Evolutionary conservation across 2,113 vertebrate genomes (phyloP).

Genomic region (Ascaphus truei): DNA sequence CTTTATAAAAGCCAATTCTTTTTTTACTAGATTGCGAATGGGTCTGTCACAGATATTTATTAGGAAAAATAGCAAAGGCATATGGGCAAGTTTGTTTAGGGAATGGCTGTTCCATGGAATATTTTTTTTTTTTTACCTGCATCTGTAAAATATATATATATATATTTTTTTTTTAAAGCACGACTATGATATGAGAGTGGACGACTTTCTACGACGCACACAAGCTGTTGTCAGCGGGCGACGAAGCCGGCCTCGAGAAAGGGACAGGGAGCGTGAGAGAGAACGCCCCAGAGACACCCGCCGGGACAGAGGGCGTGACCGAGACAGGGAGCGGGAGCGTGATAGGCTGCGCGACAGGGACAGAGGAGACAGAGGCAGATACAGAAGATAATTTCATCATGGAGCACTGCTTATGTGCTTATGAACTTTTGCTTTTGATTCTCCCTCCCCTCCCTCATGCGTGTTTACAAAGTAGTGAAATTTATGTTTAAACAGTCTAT

Average conservation of each 20-base stretch:
- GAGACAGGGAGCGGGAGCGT: slow-evolving; percentile 83
- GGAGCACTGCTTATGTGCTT: slow-evolving; percentile 27
- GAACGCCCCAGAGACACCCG: slow-evolving; percentile 78
- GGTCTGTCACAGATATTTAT: too few relatives aligned
- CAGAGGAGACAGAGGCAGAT: slow-evolving; percentile 86
- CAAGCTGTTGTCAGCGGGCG: slow-evolving; percentile 93
- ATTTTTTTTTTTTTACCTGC: too few relatives aligned
- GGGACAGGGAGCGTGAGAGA: slow-evolving; percentile 85
- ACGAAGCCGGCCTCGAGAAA: slow-evolving; percentile 81
- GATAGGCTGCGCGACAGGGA: slow-evolving; percentile 75
- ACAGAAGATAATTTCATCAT: slow-evolving; percentile 76
- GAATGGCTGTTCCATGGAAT: too few relatives aligned
- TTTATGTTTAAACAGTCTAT: slow-evolving; percentile 53
- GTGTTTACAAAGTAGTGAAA: slow-evolving; percentile 31
- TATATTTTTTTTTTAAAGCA: slow-evolving; percentile 70
- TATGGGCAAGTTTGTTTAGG: too few relatives aligned
- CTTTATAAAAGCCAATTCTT: too few relatives aligned
- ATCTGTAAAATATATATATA: background rate
- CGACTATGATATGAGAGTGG: slow-evolving; percentile 97
- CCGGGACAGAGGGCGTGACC: slow-evolving; percentile 76
- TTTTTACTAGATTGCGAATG: too few relatives aligned
- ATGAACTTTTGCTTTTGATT: background rate
- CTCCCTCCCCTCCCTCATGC: background rate
- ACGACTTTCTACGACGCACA: slow-evolving; percentile 92
- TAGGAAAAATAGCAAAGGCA: too few relatives aligned